phyloP scores from a whole-genome alignment of 2,113 vertebrate species.

The Ictidomys tridecemlineatus region DNA sequence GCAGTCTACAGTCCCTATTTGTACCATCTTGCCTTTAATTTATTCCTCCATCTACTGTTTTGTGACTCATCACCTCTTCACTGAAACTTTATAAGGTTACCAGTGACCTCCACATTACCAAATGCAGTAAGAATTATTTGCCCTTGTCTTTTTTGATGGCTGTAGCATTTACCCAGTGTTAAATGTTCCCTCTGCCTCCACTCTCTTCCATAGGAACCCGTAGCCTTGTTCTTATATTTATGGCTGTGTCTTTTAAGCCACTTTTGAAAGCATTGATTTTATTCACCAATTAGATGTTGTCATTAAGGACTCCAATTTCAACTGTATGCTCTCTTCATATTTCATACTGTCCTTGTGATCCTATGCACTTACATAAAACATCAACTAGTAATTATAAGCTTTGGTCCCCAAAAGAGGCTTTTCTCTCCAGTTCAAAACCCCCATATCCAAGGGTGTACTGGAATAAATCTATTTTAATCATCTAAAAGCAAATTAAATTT shows the following conservation, averaged over 20 bases:
- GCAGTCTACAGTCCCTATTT: neutral
- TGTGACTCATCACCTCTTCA: neutral
- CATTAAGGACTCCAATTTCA: neutral
- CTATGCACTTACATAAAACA: neutral
- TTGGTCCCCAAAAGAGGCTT: neutral
- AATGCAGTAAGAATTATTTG: constrained; percentile 42
- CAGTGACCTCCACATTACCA: neutral
- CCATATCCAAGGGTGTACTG: neutral
- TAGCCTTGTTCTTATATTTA: neutral
- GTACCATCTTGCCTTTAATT: neutral
- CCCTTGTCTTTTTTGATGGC: neutral
- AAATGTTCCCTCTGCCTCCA: neutral
- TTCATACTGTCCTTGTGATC: neutral
- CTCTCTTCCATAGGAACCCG: neutral
- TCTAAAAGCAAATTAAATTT: neutral
- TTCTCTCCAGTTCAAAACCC: neutral
- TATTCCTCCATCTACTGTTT: neutral
- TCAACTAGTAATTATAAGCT: neutral
- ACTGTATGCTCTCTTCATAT: neutral
- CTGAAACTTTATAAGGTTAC: neutral
- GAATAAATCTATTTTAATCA: neutral
- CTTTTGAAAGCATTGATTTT: constrained; percentile 2
- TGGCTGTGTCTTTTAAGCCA: neutral
- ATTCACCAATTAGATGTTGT: neutral
- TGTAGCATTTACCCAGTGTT: neutral